Evolutionary conservation across 2,113 vertebrate genomes (phyloP).

Genomic region (Amphiprion ocellaris): DNA sequence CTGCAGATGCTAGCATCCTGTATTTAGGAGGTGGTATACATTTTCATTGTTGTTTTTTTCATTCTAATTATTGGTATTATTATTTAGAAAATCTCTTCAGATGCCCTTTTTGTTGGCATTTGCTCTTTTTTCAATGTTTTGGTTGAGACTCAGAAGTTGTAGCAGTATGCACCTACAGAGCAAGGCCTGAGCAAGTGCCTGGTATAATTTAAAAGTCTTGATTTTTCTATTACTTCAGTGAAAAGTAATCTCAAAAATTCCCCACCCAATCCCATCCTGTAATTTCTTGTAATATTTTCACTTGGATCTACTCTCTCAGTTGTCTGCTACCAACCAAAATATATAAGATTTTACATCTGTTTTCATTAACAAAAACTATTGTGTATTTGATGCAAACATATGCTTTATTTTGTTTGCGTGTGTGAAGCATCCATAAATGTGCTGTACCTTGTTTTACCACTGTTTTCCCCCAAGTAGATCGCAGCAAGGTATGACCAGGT

Average conservation of each 20-base stretch:
- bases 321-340: slow-evolving; percentile 45
- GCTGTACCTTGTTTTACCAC: slow-evolving; percentile 82
- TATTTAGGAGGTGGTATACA: slow-evolving; percentile 19
- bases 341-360: not conserved
- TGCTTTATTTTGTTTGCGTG: slow-evolving; percentile 69
- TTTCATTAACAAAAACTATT: slow-evolving; percentile 14
- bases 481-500: slow-evolving; percentile 87
- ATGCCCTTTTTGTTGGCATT: slow-evolving; percentile 4
- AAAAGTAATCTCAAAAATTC: slow-evolving; percentile 15
- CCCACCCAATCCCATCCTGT: not conserved
- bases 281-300: slow-evolving; percentile 6
- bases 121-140: slow-evolving; percentile 20
- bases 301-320: slow-evolving; percentile 13
- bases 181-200: slow-evolving; percentile 10
- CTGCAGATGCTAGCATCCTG: slow-evolving; percentile 7
- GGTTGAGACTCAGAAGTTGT: slow-evolving; percentile 28
- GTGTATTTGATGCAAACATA: slow-evolving; percentile 65
- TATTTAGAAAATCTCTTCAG: not conserved
- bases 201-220: not conserved
- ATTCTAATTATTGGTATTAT: not conserved
- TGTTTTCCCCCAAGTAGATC: slow-evolving; percentile 85
- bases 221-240: slow-evolving; percentile 22
- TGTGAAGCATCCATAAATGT: slow-evolving; percentile 82
- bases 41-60: slow-evolving; percentile 1
- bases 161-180: slow-evolving; percentile 4